Evolutionary conservation across 2,888 invertebrate species (phyloP).

Genomic region (Caenorhabditis sinica): DNA sequence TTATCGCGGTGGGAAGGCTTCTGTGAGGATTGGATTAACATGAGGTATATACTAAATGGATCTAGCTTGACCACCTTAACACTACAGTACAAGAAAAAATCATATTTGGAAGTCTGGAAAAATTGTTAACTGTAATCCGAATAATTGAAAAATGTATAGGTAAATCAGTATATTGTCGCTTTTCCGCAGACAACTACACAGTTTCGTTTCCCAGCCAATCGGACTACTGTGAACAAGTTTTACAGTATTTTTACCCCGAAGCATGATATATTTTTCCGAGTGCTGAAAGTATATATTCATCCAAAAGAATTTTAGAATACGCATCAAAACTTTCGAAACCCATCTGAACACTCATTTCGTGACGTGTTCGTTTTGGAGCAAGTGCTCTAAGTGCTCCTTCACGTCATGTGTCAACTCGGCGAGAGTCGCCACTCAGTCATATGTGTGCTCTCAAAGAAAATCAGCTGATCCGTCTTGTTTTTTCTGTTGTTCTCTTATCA

Average conservation of each 20-base stretch:
- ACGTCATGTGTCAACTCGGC: constrained; percentile 40
- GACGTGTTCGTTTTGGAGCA: constrained; percentile 19
- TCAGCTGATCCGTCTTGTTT: constrained; percentile 36
- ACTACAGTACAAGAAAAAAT: no score
- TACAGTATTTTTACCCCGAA: no score
- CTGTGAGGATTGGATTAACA: neutral
- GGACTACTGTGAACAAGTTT: no score
- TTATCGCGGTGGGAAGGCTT: constrained; percentile 17
- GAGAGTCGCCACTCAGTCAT: constrained; percentile 36
- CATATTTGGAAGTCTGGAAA: no score
- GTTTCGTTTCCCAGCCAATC: no score
- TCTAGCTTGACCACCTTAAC: neutral
- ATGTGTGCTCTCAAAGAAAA: constrained; percentile 26
- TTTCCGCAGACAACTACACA: no score
- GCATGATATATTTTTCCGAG: no score
- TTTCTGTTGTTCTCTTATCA: constrained; percentile 33
- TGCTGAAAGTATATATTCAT: no score
- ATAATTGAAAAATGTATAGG: no score
- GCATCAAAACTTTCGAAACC: neutral
- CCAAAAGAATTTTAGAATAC: neutral
- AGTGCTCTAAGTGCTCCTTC: constrained; percentile 35
- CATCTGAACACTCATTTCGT: neutral
- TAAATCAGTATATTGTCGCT: no score
- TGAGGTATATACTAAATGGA: neutral
- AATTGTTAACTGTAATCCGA: no score